Percentiles rank a stretch among this genome's conserved stretches.
These are phyloP conservation scores for Phalanger gymnotis DNA, from an alignment of 2,797 vertebrate genomes.

Conservation along the genomic window DNA sequence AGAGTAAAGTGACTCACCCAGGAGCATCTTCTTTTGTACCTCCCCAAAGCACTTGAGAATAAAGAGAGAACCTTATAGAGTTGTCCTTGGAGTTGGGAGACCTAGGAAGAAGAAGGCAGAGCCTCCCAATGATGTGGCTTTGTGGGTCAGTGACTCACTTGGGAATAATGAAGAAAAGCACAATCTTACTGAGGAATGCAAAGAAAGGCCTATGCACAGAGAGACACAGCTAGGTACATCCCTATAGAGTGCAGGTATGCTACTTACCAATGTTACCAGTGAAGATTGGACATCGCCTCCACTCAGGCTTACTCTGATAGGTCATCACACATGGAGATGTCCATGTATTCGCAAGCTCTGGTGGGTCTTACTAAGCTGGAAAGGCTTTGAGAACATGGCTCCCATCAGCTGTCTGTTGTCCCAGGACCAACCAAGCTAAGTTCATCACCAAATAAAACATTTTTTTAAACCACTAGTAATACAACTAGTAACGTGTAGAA, in stretches of 20 bases:
- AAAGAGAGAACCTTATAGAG: neutral
- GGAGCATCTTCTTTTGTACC: neutral
- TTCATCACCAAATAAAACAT: neutral
- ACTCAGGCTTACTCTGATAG: neutral
- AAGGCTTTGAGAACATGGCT: neutral
- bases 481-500: neutral
- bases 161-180: neutral
- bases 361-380: neutral
- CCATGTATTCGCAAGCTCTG: neutral
- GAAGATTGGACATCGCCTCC: neutral
- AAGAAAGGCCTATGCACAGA: neutral
- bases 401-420: neutral
- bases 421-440: neutral
- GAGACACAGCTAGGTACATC: neutral
- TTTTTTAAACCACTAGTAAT: neutral
- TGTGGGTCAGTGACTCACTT: neutral
- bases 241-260: neutral
- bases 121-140: neutral
- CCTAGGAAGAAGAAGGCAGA: neutral
- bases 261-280: neutral
- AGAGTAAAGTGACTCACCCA: neutral
- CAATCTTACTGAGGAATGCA: neutral
- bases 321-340: neutral
- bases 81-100: neutral
- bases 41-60: neutral